Evolutionary conservation across 2,888 invertebrate genomes (phyloP).

Genomic region (Electrophaes corylata): DNA sequence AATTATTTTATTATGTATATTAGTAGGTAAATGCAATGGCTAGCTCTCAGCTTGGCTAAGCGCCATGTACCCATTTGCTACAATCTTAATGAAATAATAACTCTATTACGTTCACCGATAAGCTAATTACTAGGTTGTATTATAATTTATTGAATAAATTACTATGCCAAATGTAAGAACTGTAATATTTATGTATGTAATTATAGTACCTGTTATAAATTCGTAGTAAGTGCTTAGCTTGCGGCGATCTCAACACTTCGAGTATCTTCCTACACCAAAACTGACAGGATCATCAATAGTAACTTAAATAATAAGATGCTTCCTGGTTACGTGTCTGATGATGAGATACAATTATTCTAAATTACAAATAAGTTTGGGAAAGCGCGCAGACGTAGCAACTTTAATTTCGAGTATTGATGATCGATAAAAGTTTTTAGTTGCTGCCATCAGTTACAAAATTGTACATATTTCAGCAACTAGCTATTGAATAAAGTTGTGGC

Average conservation of each 20-base stretch:
- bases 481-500: too few relatives aligned
- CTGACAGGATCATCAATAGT: constrained; percentile 46
- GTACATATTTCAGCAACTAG: too few relatives aligned
- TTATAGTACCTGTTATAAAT: constrained; percentile 22
- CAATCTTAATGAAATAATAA: constrained; percentile 29
- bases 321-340: constrained; percentile 39
- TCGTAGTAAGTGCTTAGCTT: constrained; percentile 29
- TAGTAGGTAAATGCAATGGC: neutral
- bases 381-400: too few relatives aligned
- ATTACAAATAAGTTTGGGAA: too few relatives aligned
- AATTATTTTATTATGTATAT: neutral
- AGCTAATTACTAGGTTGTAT: constrained; percentile 29
- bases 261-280: constrained; percentile 37
- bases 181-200: constrained; percentile 20
- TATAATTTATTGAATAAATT: constrained; percentile 30
- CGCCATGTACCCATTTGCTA: neutral
- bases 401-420: too few relatives aligned
- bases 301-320: constrained; percentile 42
- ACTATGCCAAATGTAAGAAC: constrained; percentile 23
- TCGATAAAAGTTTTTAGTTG: too few relatives aligned
- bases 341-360: constrained; percentile 10
- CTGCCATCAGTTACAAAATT: too few relatives aligned
- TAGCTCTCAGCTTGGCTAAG: neutral
- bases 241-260: constrained; percentile 33
- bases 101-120: constrained; percentile 32